Conservation (phyloP, 1,140 invertebrate genomes). For the Andricus grossulariae region DNA sequence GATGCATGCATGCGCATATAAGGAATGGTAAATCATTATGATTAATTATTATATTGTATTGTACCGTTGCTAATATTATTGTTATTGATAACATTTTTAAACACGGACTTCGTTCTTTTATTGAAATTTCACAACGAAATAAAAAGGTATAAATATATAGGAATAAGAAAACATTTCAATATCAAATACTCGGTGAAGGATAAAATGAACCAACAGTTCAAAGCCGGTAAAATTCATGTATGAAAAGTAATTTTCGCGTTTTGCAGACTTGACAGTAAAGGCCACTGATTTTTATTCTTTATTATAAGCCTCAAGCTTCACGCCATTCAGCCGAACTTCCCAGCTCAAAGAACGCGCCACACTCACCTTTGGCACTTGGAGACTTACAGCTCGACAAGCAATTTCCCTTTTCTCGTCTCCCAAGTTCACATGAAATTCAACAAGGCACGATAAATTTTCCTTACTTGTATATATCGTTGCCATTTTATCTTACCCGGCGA, state of each 20-base stretch:
- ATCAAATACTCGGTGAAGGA: too few species aligned
- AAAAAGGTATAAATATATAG: too few species aligned
- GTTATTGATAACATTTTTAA: too few species aligned
- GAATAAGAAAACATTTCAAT: too few species aligned
- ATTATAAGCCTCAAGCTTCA: constrained; percentile 2
- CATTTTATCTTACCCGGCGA: not conserved
- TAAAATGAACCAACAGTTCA: not conserved
- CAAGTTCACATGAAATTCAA: constrained; percentile 13
- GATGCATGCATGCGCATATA: too few species aligned
- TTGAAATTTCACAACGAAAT: too few species aligned
- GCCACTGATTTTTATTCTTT: constrained; percentile 12
- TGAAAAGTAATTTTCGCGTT: not conserved
- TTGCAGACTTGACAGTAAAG: constrained; percentile 1
- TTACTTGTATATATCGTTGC: constrained; percentile 1
- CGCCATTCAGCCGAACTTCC: constrained; percentile 18
- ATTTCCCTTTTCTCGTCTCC: constrained; percentile 27
- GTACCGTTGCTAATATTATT: too few species aligned
- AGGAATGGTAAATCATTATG: too few species aligned
- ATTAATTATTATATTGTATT: too few species aligned
- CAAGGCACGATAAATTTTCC: constrained; percentile 22
- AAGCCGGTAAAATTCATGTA: not conserved
- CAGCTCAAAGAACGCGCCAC: constrained; percentile 11
- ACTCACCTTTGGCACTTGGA: constrained; percentile 29
- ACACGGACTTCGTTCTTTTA: too few species aligned
- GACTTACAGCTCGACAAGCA: constrained; percentile 27